Conservation (phyloP, 1,140 invertebrate genomes). For the Lucilia cuprina region DNA sequence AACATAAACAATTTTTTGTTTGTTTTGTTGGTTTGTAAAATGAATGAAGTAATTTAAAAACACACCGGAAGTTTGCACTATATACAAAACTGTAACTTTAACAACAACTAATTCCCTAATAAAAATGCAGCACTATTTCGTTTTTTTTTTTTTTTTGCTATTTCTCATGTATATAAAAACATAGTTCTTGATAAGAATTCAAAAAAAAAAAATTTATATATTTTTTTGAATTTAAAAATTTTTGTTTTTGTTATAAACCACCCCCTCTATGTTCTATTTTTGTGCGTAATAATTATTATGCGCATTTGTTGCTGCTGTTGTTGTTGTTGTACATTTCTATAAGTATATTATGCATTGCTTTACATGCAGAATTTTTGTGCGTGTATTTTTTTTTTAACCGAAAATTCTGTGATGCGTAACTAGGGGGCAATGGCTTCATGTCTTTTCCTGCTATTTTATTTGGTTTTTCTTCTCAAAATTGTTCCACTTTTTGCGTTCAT, state of each 20-base stretch:
- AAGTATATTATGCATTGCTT: background rate
- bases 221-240: background rate
- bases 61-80: slow-evolving; percentile 26
- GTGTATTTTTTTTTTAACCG: background rate
- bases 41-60: background rate
- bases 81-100: background rate
- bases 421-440: slow-evolving; percentile 16
- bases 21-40: background rate
- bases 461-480: background rate
- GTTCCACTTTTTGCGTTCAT: background rate
- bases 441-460: slow-evolving; percentile 1
- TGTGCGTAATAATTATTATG: background rate
- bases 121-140: background rate
- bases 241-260: slow-evolving; percentile 2
- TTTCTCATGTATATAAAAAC: background rate
- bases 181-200: background rate
- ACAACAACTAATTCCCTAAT: background rate
- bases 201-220: background rate
- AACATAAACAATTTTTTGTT: background rate
- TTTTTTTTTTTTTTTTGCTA: background rate
- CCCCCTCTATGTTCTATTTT: slow-evolving; percentile 21
- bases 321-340: background rate
- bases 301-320: background rate
- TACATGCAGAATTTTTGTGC: slow-evolving; percentile 19
- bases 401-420: slow-evolving; percentile 21